Conservation (phyloP, 2,113 vertebrate species). For the Leptodactylus fuscus region DNA sequence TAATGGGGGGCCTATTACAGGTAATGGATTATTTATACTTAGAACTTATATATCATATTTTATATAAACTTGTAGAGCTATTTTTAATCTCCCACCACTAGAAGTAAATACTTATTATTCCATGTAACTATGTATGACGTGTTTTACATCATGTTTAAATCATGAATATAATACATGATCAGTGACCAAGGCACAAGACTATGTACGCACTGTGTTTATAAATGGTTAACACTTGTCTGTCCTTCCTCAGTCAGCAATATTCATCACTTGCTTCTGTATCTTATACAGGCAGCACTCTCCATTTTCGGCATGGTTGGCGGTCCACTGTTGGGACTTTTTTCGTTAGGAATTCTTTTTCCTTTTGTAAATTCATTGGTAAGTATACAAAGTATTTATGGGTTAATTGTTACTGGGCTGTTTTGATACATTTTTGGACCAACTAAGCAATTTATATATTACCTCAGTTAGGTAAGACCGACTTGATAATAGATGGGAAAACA, state of each 20-base stretch:
- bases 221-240: too few relatives aligned
- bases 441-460: too few relatives aligned
- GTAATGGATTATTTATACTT: constrained; percentile 72
- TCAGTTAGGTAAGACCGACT: too few relatives aligned
- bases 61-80: too few relatives aligned
- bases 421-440: too few relatives aligned
- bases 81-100: too few relatives aligned
- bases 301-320: constrained; percentile 95
- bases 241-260: neutral
- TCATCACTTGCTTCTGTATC: constrained; percentile 56
- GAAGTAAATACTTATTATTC: too few relatives aligned
- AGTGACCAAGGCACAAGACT: too few relatives aligned
- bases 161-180: neutral
- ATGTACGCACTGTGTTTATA: too few relatives aligned
- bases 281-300: constrained; percentile 86
- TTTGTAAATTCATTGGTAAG: constrained; percentile 88
- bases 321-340: constrained; percentile 89
- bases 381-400: constrained; percentile 60
- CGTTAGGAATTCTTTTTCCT: constrained; percentile 89
- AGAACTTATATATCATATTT: too few relatives aligned
- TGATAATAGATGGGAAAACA: too few relatives aligned
- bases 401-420: neutral
- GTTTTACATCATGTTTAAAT: neutral
- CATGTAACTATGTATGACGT: too few relatives aligned
- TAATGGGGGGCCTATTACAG: constrained; percentile 89